Percentiles rank a stretch among this genome's conserved stretches.
These are phyloP conservation scores for Hapalemur alaotrensis DNA, from an alignment of 2,797 vertebrate genomes.

Conservation along the genomic window DNA sequence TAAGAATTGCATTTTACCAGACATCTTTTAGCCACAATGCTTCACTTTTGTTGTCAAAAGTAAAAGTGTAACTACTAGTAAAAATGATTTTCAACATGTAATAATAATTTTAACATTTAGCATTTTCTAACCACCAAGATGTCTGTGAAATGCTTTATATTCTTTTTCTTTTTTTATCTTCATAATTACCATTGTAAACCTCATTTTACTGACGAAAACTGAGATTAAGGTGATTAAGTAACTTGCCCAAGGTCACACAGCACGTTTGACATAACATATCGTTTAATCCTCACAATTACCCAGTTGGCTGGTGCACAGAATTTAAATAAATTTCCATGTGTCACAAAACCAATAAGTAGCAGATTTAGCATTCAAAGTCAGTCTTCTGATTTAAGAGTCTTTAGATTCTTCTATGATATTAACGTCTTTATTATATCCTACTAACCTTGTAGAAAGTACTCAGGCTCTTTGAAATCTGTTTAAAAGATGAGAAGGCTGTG, in stretches of 20 bases:
- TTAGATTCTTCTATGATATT: not conserved
- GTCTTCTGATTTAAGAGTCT: not conserved
- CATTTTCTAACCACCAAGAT: not conserved
- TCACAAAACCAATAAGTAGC: not conserved
- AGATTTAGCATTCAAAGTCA: not conserved
- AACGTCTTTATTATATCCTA: not conserved
- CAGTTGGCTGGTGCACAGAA: not conserved
- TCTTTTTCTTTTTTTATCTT: not conserved
- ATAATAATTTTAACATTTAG: not conserved
- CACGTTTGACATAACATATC: not conserved
- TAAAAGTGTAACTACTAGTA: not conserved
- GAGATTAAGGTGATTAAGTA: conserved; percentile 40
- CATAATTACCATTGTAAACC: not conserved
- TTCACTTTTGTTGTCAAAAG: not conserved
- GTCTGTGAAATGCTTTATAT: not conserved
- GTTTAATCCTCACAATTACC: conserved; percentile 56
- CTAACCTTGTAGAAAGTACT: not conserved
- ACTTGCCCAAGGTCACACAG: conserved; percentile 14
- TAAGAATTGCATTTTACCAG: not conserved
- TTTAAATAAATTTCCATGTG: conserved; percentile 32
- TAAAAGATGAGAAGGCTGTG: not conserved
- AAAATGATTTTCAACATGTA: not conserved
- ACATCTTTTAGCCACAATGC: not conserved
- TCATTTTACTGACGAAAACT: conserved; percentile 39
- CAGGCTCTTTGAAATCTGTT: not conserved